Evolutionary conservation across 2,113 vertebrate species (phyloP).

Genomic region (Hydrochoerus hydrochaeris): DNA sequence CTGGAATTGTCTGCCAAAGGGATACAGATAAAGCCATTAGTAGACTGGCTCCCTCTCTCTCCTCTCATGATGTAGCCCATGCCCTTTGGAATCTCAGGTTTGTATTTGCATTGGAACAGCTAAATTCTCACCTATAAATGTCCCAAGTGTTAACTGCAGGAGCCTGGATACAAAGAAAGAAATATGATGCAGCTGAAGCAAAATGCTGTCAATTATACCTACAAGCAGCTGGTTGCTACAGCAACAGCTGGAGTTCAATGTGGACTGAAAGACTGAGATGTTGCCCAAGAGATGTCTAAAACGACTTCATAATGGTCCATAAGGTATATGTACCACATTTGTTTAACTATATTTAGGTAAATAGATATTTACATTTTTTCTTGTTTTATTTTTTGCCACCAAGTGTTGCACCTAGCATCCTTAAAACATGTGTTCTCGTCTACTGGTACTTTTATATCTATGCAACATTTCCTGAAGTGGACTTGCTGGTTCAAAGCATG

Average conservation of each 20-base stretch:
- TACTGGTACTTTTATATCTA: background rate
- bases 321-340: background rate
- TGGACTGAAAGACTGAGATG: background rate
- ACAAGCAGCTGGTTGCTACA: constrained; percentile 49
- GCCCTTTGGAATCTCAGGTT: background rate
- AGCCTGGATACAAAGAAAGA: background rate
- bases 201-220: background rate
- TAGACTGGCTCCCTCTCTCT: background rate
- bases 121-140: background rate
- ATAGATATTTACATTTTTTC: background rate
- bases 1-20: background rate
- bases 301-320: background rate
- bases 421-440: background rate
- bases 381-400: background rate
- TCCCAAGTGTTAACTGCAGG: background rate
- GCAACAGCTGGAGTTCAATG: constrained; percentile 41
- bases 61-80: background rate
- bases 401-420: background rate
- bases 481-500: background rate
- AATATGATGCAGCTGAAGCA: background rate
- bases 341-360: background rate
- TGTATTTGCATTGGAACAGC: background rate
- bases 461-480: background rate
- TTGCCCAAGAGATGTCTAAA: constrained; percentile 40
- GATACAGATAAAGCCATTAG: background rate